Evolutionary conservation across 2,113 vertebrate genomes (phyloP).

Genomic region (Phrynosoma platyrhinos): DNA sequence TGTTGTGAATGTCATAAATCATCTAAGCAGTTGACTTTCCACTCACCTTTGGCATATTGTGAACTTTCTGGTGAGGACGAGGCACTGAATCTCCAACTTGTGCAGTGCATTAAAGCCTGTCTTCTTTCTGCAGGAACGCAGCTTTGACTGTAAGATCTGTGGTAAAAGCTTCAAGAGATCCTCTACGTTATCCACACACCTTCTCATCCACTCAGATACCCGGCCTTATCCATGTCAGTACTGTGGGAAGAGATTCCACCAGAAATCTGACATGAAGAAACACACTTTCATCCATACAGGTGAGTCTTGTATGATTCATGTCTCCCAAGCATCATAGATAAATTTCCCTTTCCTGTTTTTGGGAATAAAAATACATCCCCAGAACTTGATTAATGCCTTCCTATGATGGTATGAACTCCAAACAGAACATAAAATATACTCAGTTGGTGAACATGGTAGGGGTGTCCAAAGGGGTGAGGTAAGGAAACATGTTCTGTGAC

Average conservation of each 20-base stretch:
- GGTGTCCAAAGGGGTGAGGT: neutral
- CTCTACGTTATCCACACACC: slow-evolving; percentile 94
- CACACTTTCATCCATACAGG: slow-evolving; percentile 99
- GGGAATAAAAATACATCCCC: neutral
- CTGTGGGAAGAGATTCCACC: slow-evolving; percentile 98
- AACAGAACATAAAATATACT: neutral
- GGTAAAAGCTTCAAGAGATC: slow-evolving; percentile 98
- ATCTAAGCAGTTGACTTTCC: neutral
- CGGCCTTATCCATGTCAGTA: slow-evolving; percentile 97
- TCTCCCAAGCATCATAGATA: neutral
- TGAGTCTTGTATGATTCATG: slow-evolving; percentile 44
- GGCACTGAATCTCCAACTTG: neutral
- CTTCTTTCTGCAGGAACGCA: slow-evolving; percentile 86
- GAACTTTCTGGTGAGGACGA: slow-evolving; percentile 4
- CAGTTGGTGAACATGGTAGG: neutral
- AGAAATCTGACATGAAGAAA: slow-evolving; percentile 99
- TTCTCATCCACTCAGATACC: slow-evolving; percentile 98
- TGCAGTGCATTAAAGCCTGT: slow-evolving; percentile 3
- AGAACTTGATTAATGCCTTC: neutral
- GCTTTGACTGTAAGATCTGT: slow-evolving; percentile 99
- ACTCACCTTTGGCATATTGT: slow-evolving; percentile 1
- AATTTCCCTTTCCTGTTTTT: neutral
- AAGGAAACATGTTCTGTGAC: neutral
- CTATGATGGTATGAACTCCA: neutral
- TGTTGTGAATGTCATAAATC: neutral